These are phyloP conservation scores for Phaedon cochleariae DNA, from an alignment of 2,888 invertebrate genomes.

Conservation along the genomic window DNA sequence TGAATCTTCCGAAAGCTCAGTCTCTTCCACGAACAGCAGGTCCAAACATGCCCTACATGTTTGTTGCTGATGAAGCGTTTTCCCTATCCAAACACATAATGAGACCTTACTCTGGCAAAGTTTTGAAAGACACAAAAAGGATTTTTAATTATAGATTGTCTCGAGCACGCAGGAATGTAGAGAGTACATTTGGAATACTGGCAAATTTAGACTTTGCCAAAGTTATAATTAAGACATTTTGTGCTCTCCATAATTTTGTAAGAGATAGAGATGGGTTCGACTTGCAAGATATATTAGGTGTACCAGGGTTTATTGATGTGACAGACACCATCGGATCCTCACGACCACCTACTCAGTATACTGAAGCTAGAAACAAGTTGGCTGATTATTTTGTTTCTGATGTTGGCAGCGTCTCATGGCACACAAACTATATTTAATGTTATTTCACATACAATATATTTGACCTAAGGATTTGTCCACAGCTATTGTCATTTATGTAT, in stretches of 20 bases:
- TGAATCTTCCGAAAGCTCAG: constrained; percentile 2
- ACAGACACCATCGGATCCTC: neutral
- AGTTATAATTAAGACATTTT: constrained; percentile 15
- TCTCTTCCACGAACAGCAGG: constrained; percentile 2
- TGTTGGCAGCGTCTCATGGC: constrained; percentile 24
- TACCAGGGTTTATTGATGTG: constrained; percentile 1
- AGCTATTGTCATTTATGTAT: too few relatives aligned
- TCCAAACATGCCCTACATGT: neutral
- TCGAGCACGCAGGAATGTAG: constrained; percentile 14
- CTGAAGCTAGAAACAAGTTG: constrained; percentile 2
- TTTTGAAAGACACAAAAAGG: constrained; percentile 9
- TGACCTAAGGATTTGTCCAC: too few relatives aligned
- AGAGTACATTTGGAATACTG: constrained; percentile 14
- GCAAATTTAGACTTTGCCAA: constrained; percentile 17
- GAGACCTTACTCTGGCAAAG: constrained; percentile 16
- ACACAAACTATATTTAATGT: constrained; percentile 11
- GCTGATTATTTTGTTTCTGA: too few relatives aligned
- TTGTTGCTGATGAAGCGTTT: constrained; percentile 17
- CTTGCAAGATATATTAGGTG: neutral
- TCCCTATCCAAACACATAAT: constrained; percentile 8
- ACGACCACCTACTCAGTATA: neutral
- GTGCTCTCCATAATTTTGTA: constrained; percentile 18
- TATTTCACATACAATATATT: constrained; percentile 3
- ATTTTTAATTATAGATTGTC: constrained; percentile 17
- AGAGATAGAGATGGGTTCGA: constrained; percentile 13